Evolutionary conservation across 2,888 invertebrate species (phyloP).

Genomic region (Brassicogethes aeneus): DNA sequence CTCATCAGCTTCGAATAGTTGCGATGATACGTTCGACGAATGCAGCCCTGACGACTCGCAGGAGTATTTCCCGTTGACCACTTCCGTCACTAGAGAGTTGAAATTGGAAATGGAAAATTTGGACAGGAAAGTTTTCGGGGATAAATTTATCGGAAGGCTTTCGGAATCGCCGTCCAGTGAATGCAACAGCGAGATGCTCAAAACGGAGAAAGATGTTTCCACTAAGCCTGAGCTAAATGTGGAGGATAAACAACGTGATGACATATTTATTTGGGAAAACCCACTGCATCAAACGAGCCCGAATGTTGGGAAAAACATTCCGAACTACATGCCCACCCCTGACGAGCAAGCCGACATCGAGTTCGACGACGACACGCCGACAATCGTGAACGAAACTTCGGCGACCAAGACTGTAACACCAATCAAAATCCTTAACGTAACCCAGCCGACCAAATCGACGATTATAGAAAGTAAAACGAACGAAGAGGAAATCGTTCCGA

Average conservation of each 20-base stretch:
- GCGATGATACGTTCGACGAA: conserved; percentile 44
- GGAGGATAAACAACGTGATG: conserved; percentile 42
- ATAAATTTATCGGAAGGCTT: conserved; percentile 33
- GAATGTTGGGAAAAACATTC: conserved; percentile 33
- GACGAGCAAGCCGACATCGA: conserved; percentile 66
- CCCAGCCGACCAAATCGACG: conserved; percentile 16
- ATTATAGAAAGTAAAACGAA: conserved; percentile 25
- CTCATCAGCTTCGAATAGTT: conserved; percentile 32
- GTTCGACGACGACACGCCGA: conserved; percentile 45
- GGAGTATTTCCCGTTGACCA: conserved; percentile 80
- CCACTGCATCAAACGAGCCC: conserved; percentile 55
- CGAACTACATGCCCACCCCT: conserved; percentile 53
- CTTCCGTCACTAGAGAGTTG: conserved; percentile 76
- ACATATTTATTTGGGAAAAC: conserved; percentile 74
- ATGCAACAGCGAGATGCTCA: conserved; percentile 16
- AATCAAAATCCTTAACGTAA: conserved; percentile 46
- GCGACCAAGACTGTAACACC: conserved; percentile 63
- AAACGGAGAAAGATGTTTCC: conserved; percentile 16
- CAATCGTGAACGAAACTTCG: conserved; percentile 53
- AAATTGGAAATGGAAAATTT: conserved; percentile 74
- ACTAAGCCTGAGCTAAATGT: conserved; percentile 10
- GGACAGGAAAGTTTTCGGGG: conserved; percentile 75
- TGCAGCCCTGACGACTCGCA: conserved; percentile 73
- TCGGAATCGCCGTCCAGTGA: conserved; percentile 29
- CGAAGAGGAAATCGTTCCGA: conserved; percentile 7